Conservation (phyloP, 2,888 invertebrate genomes). For the Eudemis profundana region DNA sequence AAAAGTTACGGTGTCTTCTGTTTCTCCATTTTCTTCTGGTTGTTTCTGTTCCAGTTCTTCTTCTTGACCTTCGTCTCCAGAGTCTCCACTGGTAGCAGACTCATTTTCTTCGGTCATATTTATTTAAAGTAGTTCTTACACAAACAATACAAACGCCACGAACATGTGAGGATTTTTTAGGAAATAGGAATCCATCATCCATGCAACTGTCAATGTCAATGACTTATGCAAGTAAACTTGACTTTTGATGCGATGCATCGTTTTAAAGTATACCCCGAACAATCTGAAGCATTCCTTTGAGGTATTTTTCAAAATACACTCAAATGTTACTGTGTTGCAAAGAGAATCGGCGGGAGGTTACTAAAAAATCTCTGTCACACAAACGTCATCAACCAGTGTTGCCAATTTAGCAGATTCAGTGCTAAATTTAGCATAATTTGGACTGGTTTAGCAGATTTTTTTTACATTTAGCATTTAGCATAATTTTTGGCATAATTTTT, state of each 20-base stretch:
- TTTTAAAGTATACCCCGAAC: slow-evolving; percentile 12
- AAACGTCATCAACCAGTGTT: too few relatives aligned
- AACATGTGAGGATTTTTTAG: slow-evolving; percentile 5
- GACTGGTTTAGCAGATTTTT: too few relatives aligned
- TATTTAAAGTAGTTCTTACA: slow-evolving; percentile 4
- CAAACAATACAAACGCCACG: slow-evolving; percentile 4
- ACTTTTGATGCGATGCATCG: background rate
- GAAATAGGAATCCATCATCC: background rate
- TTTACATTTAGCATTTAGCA: too few relatives aligned
- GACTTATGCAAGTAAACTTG: too few relatives aligned
- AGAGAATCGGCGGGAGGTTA: background rate
- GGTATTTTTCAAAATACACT: background rate
- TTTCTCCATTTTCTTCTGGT: slow-evolving; percentile 52
- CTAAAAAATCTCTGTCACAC: background rate
- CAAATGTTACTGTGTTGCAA: background rate
- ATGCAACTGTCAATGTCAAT: slow-evolving; percentile 9
- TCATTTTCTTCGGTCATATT: slow-evolving; percentile 70
- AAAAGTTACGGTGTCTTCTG: slow-evolving; percentile 74
- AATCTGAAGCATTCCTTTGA: background rate
- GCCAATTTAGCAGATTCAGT: too few relatives aligned
- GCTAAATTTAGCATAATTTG: too few relatives aligned
- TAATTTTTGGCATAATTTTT: too few relatives aligned
- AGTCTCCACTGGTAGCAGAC: slow-evolving; percentile 54
- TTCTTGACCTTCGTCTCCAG: slow-evolving; percentile 53
- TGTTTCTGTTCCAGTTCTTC: slow-evolving; percentile 49